Conservation (phyloP, 2,113 vertebrate genomes). For the Oncorhynchus mykiss region DNA sequence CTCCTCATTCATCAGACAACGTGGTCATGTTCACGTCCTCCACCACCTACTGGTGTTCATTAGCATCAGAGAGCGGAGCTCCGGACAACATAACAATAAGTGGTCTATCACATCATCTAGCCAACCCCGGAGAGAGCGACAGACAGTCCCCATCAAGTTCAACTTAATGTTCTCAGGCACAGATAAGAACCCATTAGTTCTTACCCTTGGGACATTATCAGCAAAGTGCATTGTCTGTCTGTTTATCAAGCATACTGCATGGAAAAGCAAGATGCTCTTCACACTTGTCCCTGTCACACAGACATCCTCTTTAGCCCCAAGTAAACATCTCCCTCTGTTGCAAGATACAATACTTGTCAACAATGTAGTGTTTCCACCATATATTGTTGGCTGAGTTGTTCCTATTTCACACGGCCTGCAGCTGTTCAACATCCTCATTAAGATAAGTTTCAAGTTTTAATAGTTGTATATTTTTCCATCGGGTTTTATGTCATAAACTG, state of each 20-base stretch:
- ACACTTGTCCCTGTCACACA: not conserved
- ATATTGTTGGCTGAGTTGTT: slow-evolving; percentile 28
- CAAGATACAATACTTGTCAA: slow-evolving; percentile 8
- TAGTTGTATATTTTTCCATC: no score
- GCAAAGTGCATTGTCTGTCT: not conserved
- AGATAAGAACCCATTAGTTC: no score
- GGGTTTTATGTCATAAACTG: no score
- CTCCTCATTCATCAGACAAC: no score
- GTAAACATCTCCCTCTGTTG: not conserved
- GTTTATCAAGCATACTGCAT: not conserved
- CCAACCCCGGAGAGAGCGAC: no score
- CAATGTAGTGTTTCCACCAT: not conserved
- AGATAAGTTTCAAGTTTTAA: not conserved
- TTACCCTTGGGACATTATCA: not conserved
- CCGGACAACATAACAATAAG: no score
- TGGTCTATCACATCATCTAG: no score
- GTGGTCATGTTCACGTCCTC: not conserved
- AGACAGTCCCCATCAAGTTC: no score
- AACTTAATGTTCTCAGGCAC: no score
- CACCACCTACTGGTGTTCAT: not conserved
- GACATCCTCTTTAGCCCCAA: not conserved
- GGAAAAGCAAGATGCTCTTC: not conserved
- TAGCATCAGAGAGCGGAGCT: no score
- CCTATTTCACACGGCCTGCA: slow-evolving; percentile 22
- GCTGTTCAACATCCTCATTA: slow-evolving; percentile 30